Conservation (phyloP, 2,888 invertebrate genomes). For the Adelognathus sp. region DNA sequence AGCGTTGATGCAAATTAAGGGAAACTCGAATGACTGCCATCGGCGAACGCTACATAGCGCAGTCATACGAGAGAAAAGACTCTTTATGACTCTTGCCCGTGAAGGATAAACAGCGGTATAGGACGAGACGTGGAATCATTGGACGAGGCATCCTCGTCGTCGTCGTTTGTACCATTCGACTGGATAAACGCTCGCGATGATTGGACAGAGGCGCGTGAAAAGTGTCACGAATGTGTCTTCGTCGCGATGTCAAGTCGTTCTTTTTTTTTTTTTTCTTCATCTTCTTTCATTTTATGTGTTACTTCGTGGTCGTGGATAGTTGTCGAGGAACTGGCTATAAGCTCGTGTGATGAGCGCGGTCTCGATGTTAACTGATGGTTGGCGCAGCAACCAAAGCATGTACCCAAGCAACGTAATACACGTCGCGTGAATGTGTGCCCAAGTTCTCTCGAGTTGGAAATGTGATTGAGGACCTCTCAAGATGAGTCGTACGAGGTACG, state of each 20-base stretch:
- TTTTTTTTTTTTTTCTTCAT: too few species aligned
- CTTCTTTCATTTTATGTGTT: too few species aligned
- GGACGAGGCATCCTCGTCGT: background rate
- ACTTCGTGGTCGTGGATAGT: slow-evolving; percentile 45
- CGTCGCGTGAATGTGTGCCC: slow-evolving; percentile 28
- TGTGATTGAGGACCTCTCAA: slow-evolving; percentile 74
- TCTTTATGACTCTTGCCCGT: background rate
- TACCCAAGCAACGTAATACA: background rate
- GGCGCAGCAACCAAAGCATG: background rate
- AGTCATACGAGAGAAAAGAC: slow-evolving; percentile 40
- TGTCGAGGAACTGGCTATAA: slow-evolving; percentile 30
- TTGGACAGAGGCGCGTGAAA: slow-evolving; percentile 55
- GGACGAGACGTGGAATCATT: background rate
- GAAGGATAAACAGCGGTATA: slow-evolving; percentile 21
- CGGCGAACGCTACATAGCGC: slow-evolving; percentile 9
- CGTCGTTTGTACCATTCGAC: background rate
- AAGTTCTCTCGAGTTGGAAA: slow-evolving; percentile 66
- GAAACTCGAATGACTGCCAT: slow-evolving; percentile 25
- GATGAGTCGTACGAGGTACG: slow-evolving; percentile 43
- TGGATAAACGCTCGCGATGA: slow-evolving; percentile 34
- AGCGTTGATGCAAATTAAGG: slow-evolving; percentile 2
- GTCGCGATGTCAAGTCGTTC: background rate
- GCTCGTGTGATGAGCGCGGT: background rate
- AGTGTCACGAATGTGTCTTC: slow-evolving; percentile 60
- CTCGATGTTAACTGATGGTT: background rate